A percentile compares a stretch with the other conserved stretches of the same genome.
Conservation (phyloP, 2,113 vertebrate genomes). For the Marmota monax region DNA sequence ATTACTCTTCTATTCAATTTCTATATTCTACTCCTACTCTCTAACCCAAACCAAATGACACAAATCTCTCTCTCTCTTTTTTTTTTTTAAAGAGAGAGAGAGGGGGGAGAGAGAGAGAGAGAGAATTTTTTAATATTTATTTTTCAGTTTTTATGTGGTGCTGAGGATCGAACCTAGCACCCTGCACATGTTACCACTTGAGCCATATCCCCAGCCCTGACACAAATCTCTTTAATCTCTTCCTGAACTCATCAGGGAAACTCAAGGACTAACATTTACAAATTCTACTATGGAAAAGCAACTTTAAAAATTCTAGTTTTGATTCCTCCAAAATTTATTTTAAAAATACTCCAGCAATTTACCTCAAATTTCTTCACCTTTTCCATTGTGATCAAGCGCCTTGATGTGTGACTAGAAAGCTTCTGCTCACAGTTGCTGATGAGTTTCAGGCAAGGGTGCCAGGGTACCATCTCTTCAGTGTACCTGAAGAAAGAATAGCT, state of each 20-base stretch:
- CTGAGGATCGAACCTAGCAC: too few relatives aligned
- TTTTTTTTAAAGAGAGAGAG: too few relatives aligned
- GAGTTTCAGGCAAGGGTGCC: constrained; percentile 94
- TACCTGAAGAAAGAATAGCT: constrained; percentile 91
- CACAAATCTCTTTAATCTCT: neutral
- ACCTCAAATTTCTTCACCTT: constrained; percentile 98
- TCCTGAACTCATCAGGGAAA: neutral
- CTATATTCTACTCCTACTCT: neutral
- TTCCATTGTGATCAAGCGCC: constrained; percentile 98
- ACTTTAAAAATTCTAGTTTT: neutral
- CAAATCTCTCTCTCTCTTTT: neutral
- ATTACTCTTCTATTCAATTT: neutral
- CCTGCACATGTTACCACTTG: too few relatives aligned
- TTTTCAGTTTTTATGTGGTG: too few relatives aligned
- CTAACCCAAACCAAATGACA: neutral
- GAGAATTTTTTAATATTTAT: too few relatives aligned
- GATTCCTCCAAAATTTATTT: constrained; percentile 43
- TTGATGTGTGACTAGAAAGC: constrained; percentile 96
- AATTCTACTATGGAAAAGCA: constrained; percentile 13
- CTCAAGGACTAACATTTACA: constrained; percentile 6
- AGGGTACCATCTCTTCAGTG: constrained; percentile 93
- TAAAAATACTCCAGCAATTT: constrained; percentile 57
- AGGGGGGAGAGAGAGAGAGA: too few relatives aligned
- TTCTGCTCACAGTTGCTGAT: constrained; percentile 98
- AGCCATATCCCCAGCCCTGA: too few relatives aligned